Evolutionary conservation across 2,113 vertebrate species (phyloP).

Genomic region (Vimba vimba): DNA sequence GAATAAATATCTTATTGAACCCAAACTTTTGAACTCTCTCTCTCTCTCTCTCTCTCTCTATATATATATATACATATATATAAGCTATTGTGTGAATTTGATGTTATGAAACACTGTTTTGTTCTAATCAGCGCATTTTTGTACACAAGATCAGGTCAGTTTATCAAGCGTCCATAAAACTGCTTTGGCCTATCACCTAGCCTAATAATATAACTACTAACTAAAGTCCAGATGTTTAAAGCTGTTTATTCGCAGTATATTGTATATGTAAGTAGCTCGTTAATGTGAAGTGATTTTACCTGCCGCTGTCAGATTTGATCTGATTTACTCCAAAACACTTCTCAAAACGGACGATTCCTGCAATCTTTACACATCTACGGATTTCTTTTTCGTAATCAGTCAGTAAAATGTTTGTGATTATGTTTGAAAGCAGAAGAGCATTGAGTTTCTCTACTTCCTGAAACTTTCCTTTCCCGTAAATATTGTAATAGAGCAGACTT

Average conservation of each 20-base stretch:
- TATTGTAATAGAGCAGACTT: not conserved
- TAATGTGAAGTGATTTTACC: constrained; percentile 17
- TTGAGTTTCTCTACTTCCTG: constrained; percentile 49
- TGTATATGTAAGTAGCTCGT: too few species aligned
- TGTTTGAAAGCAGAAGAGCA: not conserved
- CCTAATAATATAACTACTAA: too few species aligned
- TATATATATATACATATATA: too few species aligned
- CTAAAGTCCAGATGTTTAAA: not conserved
- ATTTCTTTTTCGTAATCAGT: not conserved
- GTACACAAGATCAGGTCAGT: not conserved
- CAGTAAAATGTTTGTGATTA: not conserved
- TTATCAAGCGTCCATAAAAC: not conserved
- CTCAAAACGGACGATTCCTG: not conserved
- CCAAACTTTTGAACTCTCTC: too few species aligned
- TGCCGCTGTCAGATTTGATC: not conserved
- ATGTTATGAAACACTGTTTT: not conserved
- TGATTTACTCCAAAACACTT: not conserved
- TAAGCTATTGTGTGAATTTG: not conserved
- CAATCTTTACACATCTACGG: not conserved
- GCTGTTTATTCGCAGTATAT: not conserved
- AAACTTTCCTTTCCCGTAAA: constrained; percentile 51
- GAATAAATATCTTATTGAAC: too few species aligned
- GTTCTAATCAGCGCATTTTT: not conserved
- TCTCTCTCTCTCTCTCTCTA: too few species aligned
- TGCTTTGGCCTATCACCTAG: not conserved